Conservation (phyloP, 1,140 invertebrate species). For the Pseudoatta argentina region DNA sequence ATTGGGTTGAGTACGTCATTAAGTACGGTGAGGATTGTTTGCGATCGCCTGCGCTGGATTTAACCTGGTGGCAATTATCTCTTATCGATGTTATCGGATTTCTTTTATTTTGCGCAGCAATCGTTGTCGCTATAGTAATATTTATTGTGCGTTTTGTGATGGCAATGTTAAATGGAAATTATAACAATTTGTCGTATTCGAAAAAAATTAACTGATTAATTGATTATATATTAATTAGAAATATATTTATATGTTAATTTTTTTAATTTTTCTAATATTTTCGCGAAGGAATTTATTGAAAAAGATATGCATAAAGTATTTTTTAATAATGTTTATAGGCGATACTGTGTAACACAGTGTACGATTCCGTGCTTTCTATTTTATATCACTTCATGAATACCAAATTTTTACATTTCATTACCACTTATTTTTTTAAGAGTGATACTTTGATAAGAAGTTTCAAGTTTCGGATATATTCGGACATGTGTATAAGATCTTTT, state of each 20-base stretch:
- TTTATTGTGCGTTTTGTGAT: not conserved
- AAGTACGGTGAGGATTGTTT: conserved; percentile 85
- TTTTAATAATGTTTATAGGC: no score
- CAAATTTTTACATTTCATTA: no score
- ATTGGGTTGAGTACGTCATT: conserved; percentile 88
- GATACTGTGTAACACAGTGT: no score
- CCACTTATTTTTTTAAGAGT: no score
- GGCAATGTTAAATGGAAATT: not conserved
- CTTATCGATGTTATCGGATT: conserved; percentile 82
- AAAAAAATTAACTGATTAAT: conserved; percentile 16
- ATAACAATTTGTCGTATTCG: not conserved
- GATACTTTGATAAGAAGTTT: no score
- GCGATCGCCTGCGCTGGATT: conserved; percentile 81
- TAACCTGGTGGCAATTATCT: conserved; percentile 85
- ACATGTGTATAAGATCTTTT: no score
- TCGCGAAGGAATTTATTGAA: not conserved
- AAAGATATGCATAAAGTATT: no score
- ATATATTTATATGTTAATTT: not conserved
- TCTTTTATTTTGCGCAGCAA: not conserved
- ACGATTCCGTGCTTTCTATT: no score
- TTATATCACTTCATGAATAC: no score
- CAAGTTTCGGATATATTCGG: no score
- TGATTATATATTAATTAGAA: conserved; percentile 7
- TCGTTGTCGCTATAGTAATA: not conserved
- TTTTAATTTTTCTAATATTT: not conserved